A percentile compares a stretch with the other conserved stretches of the same genome.
These are phyloP conservation scores for Micoletzkya japonica DNA, from an alignment of 2,888 invertebrate species.

Conservation along the genomic window DNA sequence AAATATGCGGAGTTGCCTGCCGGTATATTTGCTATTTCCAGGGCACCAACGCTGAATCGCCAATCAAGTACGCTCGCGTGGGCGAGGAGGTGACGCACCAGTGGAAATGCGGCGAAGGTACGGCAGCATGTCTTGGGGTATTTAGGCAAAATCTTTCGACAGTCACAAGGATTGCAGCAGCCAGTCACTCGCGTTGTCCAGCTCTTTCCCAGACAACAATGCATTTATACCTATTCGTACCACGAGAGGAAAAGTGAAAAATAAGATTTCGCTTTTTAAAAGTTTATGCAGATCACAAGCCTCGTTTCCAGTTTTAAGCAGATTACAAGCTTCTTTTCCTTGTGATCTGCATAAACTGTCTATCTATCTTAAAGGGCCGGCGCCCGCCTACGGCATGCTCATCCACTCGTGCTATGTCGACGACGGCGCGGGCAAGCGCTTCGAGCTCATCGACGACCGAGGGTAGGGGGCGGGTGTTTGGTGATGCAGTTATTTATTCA, in stretches of 20 bases:
- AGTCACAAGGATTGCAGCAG: neutral
- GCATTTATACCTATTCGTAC: no score
- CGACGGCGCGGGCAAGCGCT: constrained; percentile 62
- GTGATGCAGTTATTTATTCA: no score
- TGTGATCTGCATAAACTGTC: no score
- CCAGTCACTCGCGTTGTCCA: no score
- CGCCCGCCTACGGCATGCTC: constrained; percentile 59
- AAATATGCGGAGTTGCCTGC: neutral
- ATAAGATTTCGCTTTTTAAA: no score
- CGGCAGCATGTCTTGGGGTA: neutral
- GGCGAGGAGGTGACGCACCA: constrained; percentile 59
- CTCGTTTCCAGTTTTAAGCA: neutral
- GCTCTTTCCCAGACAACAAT: no score
- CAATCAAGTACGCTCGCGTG: constrained; percentile 46
- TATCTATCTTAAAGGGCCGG: no score
- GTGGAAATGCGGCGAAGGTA: constrained; percentile 61
- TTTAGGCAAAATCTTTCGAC: neutral
- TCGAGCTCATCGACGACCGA: constrained; percentile 60
- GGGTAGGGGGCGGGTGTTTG: constrained; percentile 50
- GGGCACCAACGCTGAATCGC: constrained; percentile 35
- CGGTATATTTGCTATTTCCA: neutral
- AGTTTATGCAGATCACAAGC: neutral
- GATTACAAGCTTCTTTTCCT: neutral
- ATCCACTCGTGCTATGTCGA: constrained; percentile 64
- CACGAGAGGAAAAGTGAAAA: no score